These are phyloP conservation scores for Archocentrus centrarchus DNA, from an alignment of 2,113 vertebrate genomes.

Conservation along the genomic window DNA sequence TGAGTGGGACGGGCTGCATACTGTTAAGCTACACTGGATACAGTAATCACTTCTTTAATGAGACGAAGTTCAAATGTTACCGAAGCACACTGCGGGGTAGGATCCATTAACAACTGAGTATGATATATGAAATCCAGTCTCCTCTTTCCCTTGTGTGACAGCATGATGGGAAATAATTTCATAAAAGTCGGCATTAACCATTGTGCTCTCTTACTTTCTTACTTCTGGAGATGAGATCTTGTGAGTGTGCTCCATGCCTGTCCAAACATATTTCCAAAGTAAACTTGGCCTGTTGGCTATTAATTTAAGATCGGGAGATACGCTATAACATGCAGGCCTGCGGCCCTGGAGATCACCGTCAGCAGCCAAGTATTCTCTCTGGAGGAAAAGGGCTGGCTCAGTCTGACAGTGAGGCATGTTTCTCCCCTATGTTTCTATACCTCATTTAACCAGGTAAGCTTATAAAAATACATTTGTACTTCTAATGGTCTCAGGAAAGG, in stretches of 20 bases:
- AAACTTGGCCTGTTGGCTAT: slow-evolving; percentile 62
- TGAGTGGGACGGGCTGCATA: slow-evolving; percentile 21
- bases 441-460: slow-evolving; percentile 47
- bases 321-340: slow-evolving; percentile 64
- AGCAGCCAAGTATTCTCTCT: slow-evolving; percentile 67
- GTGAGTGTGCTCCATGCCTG: slow-evolving; percentile 28
- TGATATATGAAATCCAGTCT: slow-evolving; percentile 44
- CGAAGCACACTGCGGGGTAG: neutral
- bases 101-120: slow-evolving; percentile 52
- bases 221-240: slow-evolving; percentile 49
- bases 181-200: slow-evolving; percentile 13
- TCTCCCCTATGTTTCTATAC: slow-evolving; percentile 36
- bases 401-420: slow-evolving; percentile 55
- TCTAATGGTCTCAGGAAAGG: slow-evolving; percentile 34
- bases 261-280: slow-evolving; percentile 68
- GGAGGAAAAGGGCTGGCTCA: slow-evolving; percentile 43
- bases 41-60: slow-evolving; percentile 54
- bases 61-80: slow-evolving; percentile 57
- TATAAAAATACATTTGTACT: slow-evolving; percentile 32
- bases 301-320: slow-evolving; percentile 68
- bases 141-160: slow-evolving; percentile 22
- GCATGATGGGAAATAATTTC: slow-evolving; percentile 42
- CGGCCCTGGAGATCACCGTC: slow-evolving; percentile 58
- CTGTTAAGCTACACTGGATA: slow-evolving; percentile 36
- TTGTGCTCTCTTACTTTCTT: slow-evolving; percentile 35